Evolutionary conservation across 2,888 invertebrate species (phyloP), one percentile per base, ranked within the genome.

Genomic region (Cylindroiulus punctatus): DNA sequence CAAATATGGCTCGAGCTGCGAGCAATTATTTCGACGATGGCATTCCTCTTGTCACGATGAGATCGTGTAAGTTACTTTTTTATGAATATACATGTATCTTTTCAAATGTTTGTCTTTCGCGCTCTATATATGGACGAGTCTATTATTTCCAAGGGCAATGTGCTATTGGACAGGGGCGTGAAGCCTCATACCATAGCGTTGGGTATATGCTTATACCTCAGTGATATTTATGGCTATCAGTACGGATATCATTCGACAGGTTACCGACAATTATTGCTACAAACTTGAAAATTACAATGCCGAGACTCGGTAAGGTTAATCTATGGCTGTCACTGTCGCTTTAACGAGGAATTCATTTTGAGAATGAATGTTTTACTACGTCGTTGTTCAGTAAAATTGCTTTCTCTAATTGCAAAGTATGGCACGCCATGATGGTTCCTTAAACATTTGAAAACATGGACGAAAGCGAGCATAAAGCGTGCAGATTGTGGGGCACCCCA

Each of bases 51-150:
- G 57, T 57, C 57, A n/a, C n/a, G 22, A 57, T 57, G n/a, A 57
- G 57, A 57, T 57, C 57, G 22, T 57, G 57, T 57, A 57, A 57
- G 57, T n/a, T n/a, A n/a, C n/a, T n/a, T n/a, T n/a, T n/a, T n/a
- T n/a, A n/a, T n/a, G n/a, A n/a, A n/a, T n/a, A n/a, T 47, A 10
- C 14, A 14, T 5, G 8, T 40, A 40, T 40, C 8, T 40, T 40
- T 40, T 40, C 40, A 8, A 40, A 47, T 52, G n/a, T 5, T 22
- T 8, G 0, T 10, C n/a, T 57, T 57, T 57, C 57, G 22, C 57
- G 22, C 57, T 22, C 2, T 57, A 22, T 4, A 22, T 8, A 2
- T 57, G 57, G 57, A 22, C n/a, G 22, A 22, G 57, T 57, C 22
- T 19, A 47, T 47, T 47, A 57, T 12, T 57, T 57, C 57, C 22